A percentile compares a stretch with the other conserved stretches of the same genome.
These are phyloP conservation scores for Beaufortia kweichowensis DNA, from an alignment of 2,113 vertebrate genomes.

Conservation along the genomic window DNA sequence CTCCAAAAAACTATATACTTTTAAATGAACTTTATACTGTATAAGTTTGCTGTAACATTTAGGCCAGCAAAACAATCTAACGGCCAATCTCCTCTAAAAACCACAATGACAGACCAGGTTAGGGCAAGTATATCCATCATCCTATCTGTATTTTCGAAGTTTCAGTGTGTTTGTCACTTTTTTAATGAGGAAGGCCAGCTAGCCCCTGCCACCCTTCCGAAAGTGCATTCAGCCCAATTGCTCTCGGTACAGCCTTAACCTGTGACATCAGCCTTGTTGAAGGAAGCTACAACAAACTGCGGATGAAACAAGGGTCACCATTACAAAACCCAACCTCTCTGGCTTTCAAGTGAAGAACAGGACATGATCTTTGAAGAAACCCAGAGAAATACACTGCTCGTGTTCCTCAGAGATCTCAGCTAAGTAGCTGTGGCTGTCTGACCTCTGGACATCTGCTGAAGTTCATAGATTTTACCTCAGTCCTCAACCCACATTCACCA, in stretches of 20 bases:
- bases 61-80: not conserved
- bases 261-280: slow-evolving; percentile 24
- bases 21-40: too few relatives aligned
- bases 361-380: slow-evolving; percentile 35
- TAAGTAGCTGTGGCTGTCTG: slow-evolving; percentile 30
- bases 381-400: slow-evolving; percentile 21
- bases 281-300: slow-evolving; percentile 12
- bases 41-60: too few relatives aligned
- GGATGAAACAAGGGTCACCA: slow-evolving; percentile 18
- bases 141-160: not conserved
- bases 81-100: not conserved
- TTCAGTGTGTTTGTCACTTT: not conserved
- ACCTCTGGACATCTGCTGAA: slow-evolving; percentile 26
- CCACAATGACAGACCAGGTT: not conserved
- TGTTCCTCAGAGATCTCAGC: slow-evolving; percentile 29
- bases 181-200: not conserved
- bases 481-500: not conserved
- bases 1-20: too few relatives aligned
- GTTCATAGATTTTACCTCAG: not conserved
- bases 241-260: not conserved
- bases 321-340: not conserved
- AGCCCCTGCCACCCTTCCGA: not conserved
- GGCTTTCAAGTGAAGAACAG: slow-evolving; percentile 28
- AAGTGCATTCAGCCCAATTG: not conserved
- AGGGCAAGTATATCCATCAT: not conserved